Evolutionary conservation across 2,888 invertebrate genomes (phyloP), one percentile per base, ranked within the genome.

Genomic region (Saturnia japonica): DNA sequence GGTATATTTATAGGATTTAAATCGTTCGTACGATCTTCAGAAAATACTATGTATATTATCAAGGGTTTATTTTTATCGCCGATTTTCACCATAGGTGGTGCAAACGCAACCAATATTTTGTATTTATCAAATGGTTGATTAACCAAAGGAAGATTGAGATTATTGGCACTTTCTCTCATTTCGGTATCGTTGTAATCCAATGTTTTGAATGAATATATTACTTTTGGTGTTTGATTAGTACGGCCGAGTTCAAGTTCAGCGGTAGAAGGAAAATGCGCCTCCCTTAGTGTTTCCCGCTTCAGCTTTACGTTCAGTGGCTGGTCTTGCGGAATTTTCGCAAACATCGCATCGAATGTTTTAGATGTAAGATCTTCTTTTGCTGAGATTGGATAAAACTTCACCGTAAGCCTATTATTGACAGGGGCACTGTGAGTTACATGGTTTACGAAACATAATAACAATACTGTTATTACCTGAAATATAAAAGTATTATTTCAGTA

Each of bases 81-180:
- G 11, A 91, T 77, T 66, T 76, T 85, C 7, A 91, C 71, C 62
- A 87, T 77, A 0, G 86, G 82, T 0, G 93, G 93, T 0, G 93
- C 91, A 0, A 85, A 84, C 0, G 87, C 93, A 0, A 93, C 88
- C 57, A 93, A 72, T n/a, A 93, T 82, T 73, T 89, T 90, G 71
- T 92, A 93, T 66, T 88, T 79, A 1, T 81, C 75, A 54, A 80
- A 85, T 0, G 86, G 84, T 57, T 89, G 87, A 9, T 79, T 81
- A 6, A 89, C 69, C 8, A 90, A 74, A 0, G 93, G 91, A 68
- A 92, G 78, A 72, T 86, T 87, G 22, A 91, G 80, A 69, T 81
- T 82, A 71, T 81, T 81, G 6, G 72, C 72, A 25, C 72, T 62
- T 14, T 64, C 42, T 22, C n/a, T 25, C 22, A n/a, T n/a, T 22